Evolutionary conservation across 92 coral and sea anemone species (phyloP).

Genomic region (Phymanthus crucifer): DNA sequence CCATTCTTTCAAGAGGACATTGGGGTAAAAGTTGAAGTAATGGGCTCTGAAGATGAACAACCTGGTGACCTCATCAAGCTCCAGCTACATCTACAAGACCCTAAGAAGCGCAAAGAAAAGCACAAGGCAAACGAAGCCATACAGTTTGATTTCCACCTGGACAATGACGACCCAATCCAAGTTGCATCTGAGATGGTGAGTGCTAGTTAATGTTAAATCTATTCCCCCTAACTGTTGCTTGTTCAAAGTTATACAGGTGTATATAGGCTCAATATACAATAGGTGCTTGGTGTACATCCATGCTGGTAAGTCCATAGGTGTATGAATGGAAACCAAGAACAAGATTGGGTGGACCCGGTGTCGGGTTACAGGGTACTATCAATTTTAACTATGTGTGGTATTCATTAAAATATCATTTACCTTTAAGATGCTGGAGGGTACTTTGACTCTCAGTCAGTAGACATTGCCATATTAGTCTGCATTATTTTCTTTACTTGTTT

Average conservation of each 20-base stretch:
- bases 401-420: too few species aligned
- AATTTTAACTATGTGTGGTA: too few species aligned
- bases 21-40: constrained; percentile 89
- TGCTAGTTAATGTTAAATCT: not conserved
- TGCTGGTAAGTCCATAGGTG: constrained; percentile 14
- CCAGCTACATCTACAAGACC: constrained; percentile 82
- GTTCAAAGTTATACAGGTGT: constrained; percentile 24
- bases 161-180: constrained; percentile 89
- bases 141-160: constrained; percentile 93
- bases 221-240: constrained; percentile 34
- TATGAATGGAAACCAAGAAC: constrained; percentile 13
- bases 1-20: constrained; percentile 95
- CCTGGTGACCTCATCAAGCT: constrained; percentile 69
- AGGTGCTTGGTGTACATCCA: constrained; percentile 9
- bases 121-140: constrained; percentile 98
- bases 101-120: constrained; percentile 91
- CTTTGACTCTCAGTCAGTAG: too few species aligned
- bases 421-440: too few species aligned
- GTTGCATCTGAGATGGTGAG: constrained; percentile 96
- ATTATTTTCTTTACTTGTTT: too few species aligned
- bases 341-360: not conserved
- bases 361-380: not conserved
- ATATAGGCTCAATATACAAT: constrained; percentile 19
- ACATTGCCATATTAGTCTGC: too few species aligned
- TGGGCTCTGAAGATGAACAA: constrained; percentile 48